Percentiles rank a stretch among this genome's conserved stretches.
Evolutionary conservation across 1,140 invertebrate genomes (phyloP).

Genomic region (Formica selysi): DNA sequence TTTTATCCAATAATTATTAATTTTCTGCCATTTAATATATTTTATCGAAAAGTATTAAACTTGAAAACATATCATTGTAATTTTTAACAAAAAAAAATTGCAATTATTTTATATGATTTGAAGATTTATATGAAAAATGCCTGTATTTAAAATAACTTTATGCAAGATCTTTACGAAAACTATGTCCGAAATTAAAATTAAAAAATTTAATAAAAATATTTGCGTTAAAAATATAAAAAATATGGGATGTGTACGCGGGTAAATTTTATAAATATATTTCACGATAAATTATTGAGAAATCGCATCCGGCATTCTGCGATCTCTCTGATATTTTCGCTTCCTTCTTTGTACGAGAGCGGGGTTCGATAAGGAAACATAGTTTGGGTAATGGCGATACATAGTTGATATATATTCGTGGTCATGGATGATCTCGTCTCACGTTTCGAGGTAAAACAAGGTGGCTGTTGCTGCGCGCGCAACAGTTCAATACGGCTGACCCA

Average conservation of each 20-base stretch:
- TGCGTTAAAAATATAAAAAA: too few species aligned
- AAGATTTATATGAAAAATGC: too few species aligned
- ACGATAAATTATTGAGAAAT: neutral
- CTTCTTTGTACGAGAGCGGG: neutral
- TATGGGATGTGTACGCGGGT: neutral
- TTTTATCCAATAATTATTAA: neutral
- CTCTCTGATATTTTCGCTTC: neutral
- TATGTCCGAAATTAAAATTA: too few species aligned
- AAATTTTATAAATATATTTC: conserved; percentile 3
- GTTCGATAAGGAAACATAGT: conserved; percentile 12
- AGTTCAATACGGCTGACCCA: conserved; percentile 82
- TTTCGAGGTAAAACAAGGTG: conserved; percentile 69
- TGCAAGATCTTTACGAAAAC: too few species aligned
- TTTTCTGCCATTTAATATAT: neutral
- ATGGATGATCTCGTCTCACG: conserved; percentile 72
- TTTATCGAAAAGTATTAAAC: neutral
- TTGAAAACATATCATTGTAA: neutral
- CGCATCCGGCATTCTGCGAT: neutral
- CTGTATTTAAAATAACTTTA: too few species aligned
- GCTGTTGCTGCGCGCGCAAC: conserved; percentile 83
- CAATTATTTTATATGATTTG: neutral
- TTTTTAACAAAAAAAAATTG: neutral
- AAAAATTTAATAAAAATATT: too few species aligned
- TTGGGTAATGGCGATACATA: neutral
- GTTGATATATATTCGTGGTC: conserved; percentile 15